These are phyloP conservation scores for Gastracanthus pulcherrimus DNA, from an alignment of 2,888 invertebrate species.

Conservation along the genomic window DNA sequence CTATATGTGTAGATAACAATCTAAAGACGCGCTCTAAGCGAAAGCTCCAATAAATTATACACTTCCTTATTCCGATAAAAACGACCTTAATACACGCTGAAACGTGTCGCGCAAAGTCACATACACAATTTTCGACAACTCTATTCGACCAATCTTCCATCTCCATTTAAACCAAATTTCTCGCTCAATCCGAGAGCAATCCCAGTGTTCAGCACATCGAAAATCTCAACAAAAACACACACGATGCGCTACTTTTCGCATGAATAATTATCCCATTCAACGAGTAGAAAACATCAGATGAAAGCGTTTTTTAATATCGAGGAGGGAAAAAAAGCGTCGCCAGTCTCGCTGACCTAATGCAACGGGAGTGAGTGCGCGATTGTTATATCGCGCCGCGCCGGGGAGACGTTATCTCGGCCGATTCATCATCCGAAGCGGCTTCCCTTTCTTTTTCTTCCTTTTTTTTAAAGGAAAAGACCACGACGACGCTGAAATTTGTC, in stretches of 20 bases:
- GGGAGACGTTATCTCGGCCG: constrained; percentile 28
- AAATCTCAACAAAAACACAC: no score
- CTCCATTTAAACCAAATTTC: background rate
- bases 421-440: constrained; percentile 22
- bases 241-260: no score
- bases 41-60: background rate
- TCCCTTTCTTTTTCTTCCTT: background rate
- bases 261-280: no score
- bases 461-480: background rate
- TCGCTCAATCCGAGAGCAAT: background rate
- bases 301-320: no score
- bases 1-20: no score
- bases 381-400: no score
- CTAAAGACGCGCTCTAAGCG: background rate
- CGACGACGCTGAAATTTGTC: background rate
- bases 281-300: no score
- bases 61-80: background rate
- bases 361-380: no score
- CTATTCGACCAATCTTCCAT: background rate
- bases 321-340: no score
- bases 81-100: background rate
- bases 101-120: background rate
- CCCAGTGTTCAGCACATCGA: no score
- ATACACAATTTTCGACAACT: background rate
- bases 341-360: background rate